A percentile compares a stretch with the other conserved stretches of the same genome.
These are phyloP conservation scores for Fulmarus glacialis DNA, from an alignment of 2,113 vertebrate species.

Conservation along the genomic window DNA sequence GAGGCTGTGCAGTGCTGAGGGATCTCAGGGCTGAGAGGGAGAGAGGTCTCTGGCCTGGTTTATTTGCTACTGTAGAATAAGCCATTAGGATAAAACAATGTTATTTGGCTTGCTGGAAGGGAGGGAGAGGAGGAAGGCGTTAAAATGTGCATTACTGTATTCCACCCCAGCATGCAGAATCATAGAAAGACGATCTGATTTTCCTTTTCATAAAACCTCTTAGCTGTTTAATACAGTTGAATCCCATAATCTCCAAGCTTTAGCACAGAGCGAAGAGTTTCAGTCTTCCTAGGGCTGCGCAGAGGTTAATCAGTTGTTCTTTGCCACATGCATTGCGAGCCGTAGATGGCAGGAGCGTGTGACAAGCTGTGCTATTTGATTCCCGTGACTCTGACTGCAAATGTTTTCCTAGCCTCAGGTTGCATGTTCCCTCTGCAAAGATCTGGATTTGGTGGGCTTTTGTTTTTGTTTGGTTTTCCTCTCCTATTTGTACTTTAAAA, in stretches of 20 bases:
- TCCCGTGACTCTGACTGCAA: neutral
- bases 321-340: accelerated
- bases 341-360: neutral
- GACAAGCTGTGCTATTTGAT: neutral
- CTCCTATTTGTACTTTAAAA: accelerated
- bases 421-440: neutral
- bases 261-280: neutral
- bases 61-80: neutral
- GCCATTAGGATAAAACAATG: neutral
- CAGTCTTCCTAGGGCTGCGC: neutral
- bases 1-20: neutral
- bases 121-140: neutral
- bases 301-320: neutral
- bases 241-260: neutral
- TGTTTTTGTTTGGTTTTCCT: accelerated
- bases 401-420: neutral
- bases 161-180: neutral
- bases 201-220: neutral
- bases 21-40: neutral
- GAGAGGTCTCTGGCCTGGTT: neutral
- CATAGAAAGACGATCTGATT: neutral
- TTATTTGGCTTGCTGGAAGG: neutral
- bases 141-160: neutral
- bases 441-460: neutral
- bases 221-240: neutral